Evolutionary conservation across 2,113 vertebrate species (phyloP), one percentile per base, ranked within the genome.

Genomic region (Plotosus lineatus): DNA sequence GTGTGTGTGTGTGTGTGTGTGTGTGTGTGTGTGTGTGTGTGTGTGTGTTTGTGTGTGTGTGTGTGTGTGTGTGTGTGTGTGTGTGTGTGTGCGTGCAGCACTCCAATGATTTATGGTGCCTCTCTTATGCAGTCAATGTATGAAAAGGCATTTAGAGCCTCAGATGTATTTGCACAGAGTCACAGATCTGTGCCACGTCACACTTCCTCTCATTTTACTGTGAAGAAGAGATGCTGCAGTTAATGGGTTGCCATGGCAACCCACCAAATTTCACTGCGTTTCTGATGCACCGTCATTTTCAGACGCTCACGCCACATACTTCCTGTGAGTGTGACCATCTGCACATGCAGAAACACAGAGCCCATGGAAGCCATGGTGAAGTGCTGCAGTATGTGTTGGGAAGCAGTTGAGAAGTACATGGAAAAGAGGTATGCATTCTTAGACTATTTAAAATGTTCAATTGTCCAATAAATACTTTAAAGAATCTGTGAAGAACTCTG

Each of bases 181-280:
- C 79, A 38, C 56, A 74, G 31, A 38, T 63, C 31, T 53, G 23
- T 31, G 60, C 51, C 6, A 50, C 10, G 55, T 63, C 36, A 23
- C 79, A 81, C 79, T 11, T 81, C 21, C 48, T 51, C 19, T 75
- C 69, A 66, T 78, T 48, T 48, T 21, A 77, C 66, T 66, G 77
- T 73, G 73, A 73, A 60, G 55, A 80, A 79, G 50, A 44, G 46
- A 42, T 12, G 48, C 77, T 85, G 55, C 69, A 75, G 73, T 79
- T 75, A 82, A 66, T 58, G 31, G 68, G 88, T 89, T 88, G 85
- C 88, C 83, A 88, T 88, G 84, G 81, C 51, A 50, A 89, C 85
- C 80, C 77, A 65, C 81, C 81, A 80, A 76, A 79, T 83, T 83
- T 83, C 79, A 82, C 82, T 72, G 77, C 53, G 51, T 71, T 77